Conservation (phyloP, 2,797 vertebrate species). For the Peromyscus eremicus region DNA sequence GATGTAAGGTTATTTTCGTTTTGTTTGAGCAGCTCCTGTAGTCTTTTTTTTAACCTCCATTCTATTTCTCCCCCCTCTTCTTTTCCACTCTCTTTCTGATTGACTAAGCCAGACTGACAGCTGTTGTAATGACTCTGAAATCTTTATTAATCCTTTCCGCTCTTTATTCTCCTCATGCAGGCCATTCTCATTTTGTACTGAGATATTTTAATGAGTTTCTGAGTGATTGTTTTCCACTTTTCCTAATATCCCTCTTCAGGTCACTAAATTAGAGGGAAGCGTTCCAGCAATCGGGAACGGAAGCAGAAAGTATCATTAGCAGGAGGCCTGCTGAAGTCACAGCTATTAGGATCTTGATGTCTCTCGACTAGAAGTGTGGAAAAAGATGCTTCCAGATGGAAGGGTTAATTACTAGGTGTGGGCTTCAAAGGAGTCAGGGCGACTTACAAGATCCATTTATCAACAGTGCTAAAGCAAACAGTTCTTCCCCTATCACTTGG, state of each 20-base stretch:
- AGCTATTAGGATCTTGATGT: slow-evolving; percentile 70
- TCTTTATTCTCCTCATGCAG: slow-evolving; percentile 51
- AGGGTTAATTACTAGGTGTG: slow-evolving; percentile 80
- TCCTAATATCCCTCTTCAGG: slow-evolving; percentile 73
- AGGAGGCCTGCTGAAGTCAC: slow-evolving; percentile 69
- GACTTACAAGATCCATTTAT: slow-evolving; percentile 64
- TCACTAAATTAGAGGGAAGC: slow-evolving; percentile 80
- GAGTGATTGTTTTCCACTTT: slow-evolving; percentile 81
- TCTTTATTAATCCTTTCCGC: slow-evolving; percentile 65
- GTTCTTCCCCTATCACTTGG: neutral
- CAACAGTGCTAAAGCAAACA: neutral
- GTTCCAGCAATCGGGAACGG: slow-evolving; percentile 60
- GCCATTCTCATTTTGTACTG: neutral
- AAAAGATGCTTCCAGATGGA: slow-evolving; percentile 75
- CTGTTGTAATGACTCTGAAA: slow-evolving; percentile 8
- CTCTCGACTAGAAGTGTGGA: slow-evolving; percentile 60
- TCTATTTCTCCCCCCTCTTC: neutral
- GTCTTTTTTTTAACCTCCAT: neutral
- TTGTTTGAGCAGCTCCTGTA: neutral
- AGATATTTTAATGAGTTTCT: slow-evolving; percentile 85
- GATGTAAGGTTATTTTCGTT: neutral
- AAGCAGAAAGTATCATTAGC: slow-evolving; percentile 75
- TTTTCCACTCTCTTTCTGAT: neutral
- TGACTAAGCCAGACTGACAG: slow-evolving; percentile 46
- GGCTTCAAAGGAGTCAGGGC: slow-evolving; percentile 63